Base-by-base conservation (phyloP, 2,797 vertebrate species). In the Linurgus olivaceus region DNA sequence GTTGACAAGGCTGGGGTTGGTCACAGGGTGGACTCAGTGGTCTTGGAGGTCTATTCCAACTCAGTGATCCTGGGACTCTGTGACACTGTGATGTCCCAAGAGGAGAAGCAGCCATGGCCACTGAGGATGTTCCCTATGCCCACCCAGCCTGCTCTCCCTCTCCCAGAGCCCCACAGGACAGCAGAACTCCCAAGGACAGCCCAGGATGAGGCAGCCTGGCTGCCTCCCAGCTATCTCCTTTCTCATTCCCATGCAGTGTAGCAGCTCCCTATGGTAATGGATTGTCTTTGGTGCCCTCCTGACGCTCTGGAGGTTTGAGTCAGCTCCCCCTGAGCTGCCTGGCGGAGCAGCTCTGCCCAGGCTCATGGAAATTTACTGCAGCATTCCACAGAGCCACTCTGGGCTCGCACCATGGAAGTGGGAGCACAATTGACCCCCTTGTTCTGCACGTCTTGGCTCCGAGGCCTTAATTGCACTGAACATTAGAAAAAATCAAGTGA, bases 351-450 rank as follows among this genome's bases (percentile, higher is more conserved):
- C 62, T 31, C 81, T 6, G 24, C 51, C 10, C 8, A 44, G 40
- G 66, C 55, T 29, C 19, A 57, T 67, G 93, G 94, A 93, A 93
- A 95, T 86, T 75, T 33, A 28, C 86, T 72, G 92, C 94, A 57
- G 71, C 24, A 20, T 35, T 79, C 75, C 15, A 3, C 2, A 35
- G 66, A 71, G 74, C 7, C 7, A 17, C 78, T 82, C 70, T 1
- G 4, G 25, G 42, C 92, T 91, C 13, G 8, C 73, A 37, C 58
- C 86, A 59, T 31, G 92, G 20, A 31, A 76, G 77, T n/a, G 63
- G 94, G 86, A 94, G 86, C 93, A 93, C 86, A 93, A 92, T 29
- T 76, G 82, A 63, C 72, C 77, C 89, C 73, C 95, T 84, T 94
- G 87, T 91, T 93, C 89, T 55, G 77, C 71, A 76, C 5, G 17